Conservation (phyloP, 2,113 vertebrate genomes). For the Spermophilus dauricus region DNA sequence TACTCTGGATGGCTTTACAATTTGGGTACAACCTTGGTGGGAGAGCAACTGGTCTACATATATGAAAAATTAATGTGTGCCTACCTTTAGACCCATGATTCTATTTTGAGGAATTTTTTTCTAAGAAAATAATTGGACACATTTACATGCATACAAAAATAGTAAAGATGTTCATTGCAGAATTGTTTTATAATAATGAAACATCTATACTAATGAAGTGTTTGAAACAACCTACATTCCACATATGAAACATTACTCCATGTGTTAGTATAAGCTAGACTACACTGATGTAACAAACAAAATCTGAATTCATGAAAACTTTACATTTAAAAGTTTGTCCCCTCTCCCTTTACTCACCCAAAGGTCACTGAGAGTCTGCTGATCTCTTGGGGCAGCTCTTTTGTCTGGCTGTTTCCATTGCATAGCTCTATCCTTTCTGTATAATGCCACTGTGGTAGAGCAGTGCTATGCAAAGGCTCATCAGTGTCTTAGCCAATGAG, state of each 20-base stretch:
- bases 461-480: background rate
- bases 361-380: background rate
- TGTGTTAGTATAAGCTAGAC: background rate
- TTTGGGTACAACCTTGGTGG: background rate
- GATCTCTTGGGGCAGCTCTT: background rate
- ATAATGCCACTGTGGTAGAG: background rate
- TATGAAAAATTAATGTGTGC: constrained; percentile 6
- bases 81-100: constrained; percentile 1
- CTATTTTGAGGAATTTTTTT: constrained; percentile 18
- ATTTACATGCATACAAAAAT: background rate
- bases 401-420: background rate
- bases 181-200: background rate
- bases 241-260: background rate
- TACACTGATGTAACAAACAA: background rate
- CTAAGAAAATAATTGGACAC: constrained; percentile 5
- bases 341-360: background rate
- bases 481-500: background rate
- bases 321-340: background rate
- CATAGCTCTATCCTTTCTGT: background rate
- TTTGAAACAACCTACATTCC: background rate
- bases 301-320: background rate
- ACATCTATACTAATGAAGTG: background rate
- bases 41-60: background rate
- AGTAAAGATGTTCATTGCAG: background rate
- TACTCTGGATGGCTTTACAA: background rate